These are phyloP conservation scores for Chaetodon trifasciatus DNA, from an alignment of 2,797 vertebrate genomes.

Conservation along the genomic window DNA sequence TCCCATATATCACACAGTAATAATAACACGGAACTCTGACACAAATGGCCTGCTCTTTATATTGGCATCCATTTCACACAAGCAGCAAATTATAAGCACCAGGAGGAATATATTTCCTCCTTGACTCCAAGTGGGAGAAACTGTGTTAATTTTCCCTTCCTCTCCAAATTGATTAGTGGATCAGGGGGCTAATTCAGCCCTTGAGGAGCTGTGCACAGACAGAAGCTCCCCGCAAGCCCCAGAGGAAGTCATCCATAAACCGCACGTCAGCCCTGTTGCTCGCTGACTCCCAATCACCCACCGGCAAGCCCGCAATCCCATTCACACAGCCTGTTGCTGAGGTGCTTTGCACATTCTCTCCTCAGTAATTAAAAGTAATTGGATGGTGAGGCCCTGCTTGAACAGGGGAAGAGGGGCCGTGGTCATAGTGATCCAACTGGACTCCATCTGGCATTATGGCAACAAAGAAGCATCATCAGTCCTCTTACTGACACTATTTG, in stretches of 20 bases:
- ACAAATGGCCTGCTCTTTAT: constrained; percentile 50
- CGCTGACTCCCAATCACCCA: constrained; percentile 62
- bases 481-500: constrained; percentile 26
- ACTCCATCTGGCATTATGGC: constrained; percentile 66
- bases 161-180: constrained; percentile 81
- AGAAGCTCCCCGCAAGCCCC: constrained; percentile 70
- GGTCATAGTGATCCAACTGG: constrained; percentile 69
- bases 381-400: constrained; percentile 70
- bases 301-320: constrained; percentile 50
- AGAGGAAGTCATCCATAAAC: constrained; percentile 82
- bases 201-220: constrained; percentile 75
- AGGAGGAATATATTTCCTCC: constrained; percentile 72
- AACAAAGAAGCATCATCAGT: constrained; percentile 23
- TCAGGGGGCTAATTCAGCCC: constrained; percentile 80
- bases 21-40: constrained; percentile 37
- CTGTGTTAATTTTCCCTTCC: constrained; percentile 71
- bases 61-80: constrained; percentile 52
- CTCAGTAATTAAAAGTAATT: constrained; percentile 82
- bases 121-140: constrained; percentile 66
- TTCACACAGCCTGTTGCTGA: constrained; percentile 63
- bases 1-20: constrained; percentile 52
- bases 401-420: constrained; percentile 51
- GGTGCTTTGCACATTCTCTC: constrained; percentile 48
- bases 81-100: constrained; percentile 62
- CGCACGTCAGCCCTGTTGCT: constrained; percentile 71